A percentile compares a stretch with the other conserved stretches of the same genome.
Evolutionary conservation across 2,797 vertebrate species (phyloP).

Genomic region (Serranus cabrilla): DNA sequence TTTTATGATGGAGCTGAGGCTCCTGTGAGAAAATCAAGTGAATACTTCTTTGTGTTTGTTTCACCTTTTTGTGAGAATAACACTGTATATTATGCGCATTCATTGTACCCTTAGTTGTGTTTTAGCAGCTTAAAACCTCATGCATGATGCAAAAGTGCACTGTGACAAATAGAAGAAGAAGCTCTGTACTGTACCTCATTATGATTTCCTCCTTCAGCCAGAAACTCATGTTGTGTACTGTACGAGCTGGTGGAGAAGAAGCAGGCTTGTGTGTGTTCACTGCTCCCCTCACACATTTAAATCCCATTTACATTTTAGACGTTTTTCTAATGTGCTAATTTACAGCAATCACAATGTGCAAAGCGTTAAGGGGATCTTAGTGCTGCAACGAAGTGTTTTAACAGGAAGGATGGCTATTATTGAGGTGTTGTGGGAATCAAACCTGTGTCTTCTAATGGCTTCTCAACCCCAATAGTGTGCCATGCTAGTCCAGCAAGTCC

Average conservation of each 20-base stretch:
- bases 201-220: neutral
- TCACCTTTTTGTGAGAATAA: slow-evolving; percentile 1
- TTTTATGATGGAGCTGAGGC: slow-evolving; percentile 25
- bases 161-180: neutral
- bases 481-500: neutral
- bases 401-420: neutral
- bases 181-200: neutral
- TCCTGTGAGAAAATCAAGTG: slow-evolving; percentile 7
- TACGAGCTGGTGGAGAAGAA: neutral
- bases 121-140: neutral
- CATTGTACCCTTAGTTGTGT: neutral
- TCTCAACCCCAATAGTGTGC: neutral
- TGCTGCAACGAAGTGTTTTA: neutral
- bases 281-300: slow-evolving; percentile 6
- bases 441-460: neutral
- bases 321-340: slow-evolving; percentile 28
- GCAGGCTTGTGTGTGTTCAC: neutral
- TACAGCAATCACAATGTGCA: slow-evolving; percentile 28
- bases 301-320: slow-evolving; percentile 5
- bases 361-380: slow-evolving; percentile 14
- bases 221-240: neutral
- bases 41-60: slow-evolving; percentile 23
- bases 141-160: neutral
- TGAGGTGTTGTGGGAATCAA: slow-evolving; percentile 15
- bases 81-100: neutral